These are phyloP conservation scores for Athalia circularis DNA, from an alignment of 2,888 invertebrate species.

Conservation along the genomic window DNA sequence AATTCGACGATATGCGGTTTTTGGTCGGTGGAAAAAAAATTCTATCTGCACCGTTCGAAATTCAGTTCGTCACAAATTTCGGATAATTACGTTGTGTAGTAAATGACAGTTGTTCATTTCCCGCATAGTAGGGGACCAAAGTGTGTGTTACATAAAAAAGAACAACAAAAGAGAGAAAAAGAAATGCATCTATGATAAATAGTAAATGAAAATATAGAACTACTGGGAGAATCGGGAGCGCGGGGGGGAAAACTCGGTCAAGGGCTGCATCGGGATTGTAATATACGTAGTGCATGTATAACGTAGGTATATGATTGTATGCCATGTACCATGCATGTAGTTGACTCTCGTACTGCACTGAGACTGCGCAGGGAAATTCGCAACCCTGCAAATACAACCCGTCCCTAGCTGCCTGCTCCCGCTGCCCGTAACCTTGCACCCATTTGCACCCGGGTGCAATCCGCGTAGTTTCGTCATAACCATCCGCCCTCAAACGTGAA, in stretches of 20 bases:
- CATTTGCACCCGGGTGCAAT: constrained; percentile 33
- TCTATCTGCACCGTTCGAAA: too few relatives aligned
- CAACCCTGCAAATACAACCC: constrained; percentile 1
- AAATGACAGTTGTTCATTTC: too few relatives aligned
- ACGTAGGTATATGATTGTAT: background rate
- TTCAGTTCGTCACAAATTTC: too few relatives aligned
- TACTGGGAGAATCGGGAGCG: background rate
- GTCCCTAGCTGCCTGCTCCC: constrained; percentile 10
- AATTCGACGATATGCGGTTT: too few relatives aligned
- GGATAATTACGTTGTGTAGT: too few relatives aligned
- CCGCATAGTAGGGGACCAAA: too few relatives aligned
- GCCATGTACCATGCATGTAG: constrained; percentile 1
- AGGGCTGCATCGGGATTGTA: constrained; percentile 48
- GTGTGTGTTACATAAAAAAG: too few relatives aligned
- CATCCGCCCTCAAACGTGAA: background rate
- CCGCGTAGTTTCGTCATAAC: constrained; percentile 28
- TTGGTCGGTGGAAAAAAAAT: too few relatives aligned
- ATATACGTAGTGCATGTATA: background rate
- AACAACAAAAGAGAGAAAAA: background rate
- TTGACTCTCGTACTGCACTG: background rate
- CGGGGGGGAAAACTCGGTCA: constrained; percentile 45
- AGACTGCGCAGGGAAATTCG: constrained; percentile 21
- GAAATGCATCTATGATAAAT: background rate
- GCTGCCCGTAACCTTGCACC: constrained; percentile 42
- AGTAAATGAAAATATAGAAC: background rate